Evolutionary conservation across 2,888 invertebrate genomes (phyloP).

Genomic region (Timandra comae): DNA sequence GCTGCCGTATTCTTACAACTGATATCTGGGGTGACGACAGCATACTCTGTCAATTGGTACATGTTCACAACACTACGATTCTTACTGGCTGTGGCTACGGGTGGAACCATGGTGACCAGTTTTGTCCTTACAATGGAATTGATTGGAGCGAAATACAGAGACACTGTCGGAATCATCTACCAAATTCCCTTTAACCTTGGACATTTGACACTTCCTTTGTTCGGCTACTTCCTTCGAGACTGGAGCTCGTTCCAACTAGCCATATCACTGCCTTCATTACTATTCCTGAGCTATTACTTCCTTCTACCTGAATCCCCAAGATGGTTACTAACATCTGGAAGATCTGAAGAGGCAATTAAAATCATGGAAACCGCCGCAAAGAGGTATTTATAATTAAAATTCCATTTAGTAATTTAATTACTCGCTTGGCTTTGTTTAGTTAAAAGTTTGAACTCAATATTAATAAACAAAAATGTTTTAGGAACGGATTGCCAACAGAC

Average conservation of each 20-base stretch:
- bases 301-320: slow-evolving; percentile 88
- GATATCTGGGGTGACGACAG: slow-evolving; percentile 81
- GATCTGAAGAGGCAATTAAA: slow-evolving; percentile 78
- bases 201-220: slow-evolving; percentile 78
- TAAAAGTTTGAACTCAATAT: no score
- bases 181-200: slow-evolving; percentile 84
- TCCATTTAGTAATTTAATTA: no score
- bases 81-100: slow-evolving; percentile 84
- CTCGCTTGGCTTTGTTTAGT: no score
- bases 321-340: slow-evolving; percentile 85
- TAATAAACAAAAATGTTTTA: no score
- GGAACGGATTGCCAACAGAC: slow-evolving; percentile 72
- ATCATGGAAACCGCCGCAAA: slow-evolving; percentile 82
- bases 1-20: slow-evolving; percentile 84
- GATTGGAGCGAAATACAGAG: slow-evolving; percentile 76
- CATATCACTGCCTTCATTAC: slow-evolving; percentile 78
- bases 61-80: slow-evolving; percentile 83
- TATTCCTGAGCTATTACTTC: slow-evolving; percentile 83
- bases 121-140: slow-evolving; percentile 83
- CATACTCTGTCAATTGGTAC: slow-evolving; percentile 81
- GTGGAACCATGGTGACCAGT: slow-evolving; percentile 89
- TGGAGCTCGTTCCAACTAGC: slow-evolving; percentile 83
- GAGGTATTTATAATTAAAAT: slow-evolving; percentile 39
- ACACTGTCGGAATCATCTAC: slow-evolving; percentile 82
- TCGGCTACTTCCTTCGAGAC: slow-evolving; percentile 80